A percentile compares a stretch with the other conserved stretches of the same genome.
Conservation (phyloP, 2,888 invertebrate genomes). For the Mimumesa dahlbomi region DNA sequence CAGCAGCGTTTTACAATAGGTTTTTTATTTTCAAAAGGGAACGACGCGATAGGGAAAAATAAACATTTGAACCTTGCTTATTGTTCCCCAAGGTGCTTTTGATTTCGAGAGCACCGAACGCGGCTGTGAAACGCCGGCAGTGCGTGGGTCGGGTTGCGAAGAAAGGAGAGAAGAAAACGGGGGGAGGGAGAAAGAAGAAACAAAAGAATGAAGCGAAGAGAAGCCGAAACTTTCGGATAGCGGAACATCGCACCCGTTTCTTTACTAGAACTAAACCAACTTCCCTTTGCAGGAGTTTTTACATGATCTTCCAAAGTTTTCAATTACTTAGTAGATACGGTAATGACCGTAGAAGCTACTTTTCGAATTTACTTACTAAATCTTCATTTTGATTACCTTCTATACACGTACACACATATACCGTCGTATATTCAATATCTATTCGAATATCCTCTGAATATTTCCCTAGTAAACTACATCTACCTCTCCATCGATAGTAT, state of each 20-base stretch:
- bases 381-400: constrained; percentile 9
- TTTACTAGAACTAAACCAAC: constrained; percentile 42
- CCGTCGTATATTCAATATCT: too few relatives aligned
- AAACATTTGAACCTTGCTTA: constrained; percentile 46
- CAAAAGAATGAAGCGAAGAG: constrained; percentile 26
- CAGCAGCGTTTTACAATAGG: constrained; percentile 13
- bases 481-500: too few relatives aligned
- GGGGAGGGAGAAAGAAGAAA: constrained; percentile 11
- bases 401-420: too few relatives aligned
- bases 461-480: too few relatives aligned
- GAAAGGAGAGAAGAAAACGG: background rate
- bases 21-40: constrained; percentile 31
- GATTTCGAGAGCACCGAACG: constrained; percentile 50
- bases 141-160: constrained; percentile 13
- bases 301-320: constrained; percentile 57
- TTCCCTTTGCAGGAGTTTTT: constrained; percentile 51
- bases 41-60: constrained; percentile 41
- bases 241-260: constrained; percentile 13
- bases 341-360: constrained; percentile 40
- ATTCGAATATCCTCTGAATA: too few relatives aligned
- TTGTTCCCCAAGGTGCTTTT: constrained; percentile 63
- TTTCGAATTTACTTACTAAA: constrained; percentile 10
- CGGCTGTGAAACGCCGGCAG: constrained; percentile 26
- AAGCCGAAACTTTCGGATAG: constrained; percentile 30
- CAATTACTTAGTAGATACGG: constrained; percentile 51